Evolutionary conservation across 2,113 vertebrate species (phyloP).

Genomic region (Pseudolaguvia tuberculata): DNA sequence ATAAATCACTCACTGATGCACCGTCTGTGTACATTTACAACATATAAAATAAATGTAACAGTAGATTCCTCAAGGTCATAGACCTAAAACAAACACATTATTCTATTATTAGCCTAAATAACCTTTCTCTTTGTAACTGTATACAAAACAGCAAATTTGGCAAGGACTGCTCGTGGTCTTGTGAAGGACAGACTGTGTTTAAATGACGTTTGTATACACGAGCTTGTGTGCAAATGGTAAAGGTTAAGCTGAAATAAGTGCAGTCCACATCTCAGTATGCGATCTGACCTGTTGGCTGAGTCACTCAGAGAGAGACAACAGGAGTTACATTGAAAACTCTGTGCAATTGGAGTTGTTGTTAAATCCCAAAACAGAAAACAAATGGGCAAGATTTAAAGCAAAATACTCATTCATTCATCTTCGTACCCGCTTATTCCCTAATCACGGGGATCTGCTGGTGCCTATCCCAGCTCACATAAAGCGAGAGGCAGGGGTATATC

Average conservation of each 20-base stretch:
- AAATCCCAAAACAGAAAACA: not conserved
- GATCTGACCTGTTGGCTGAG: not conserved
- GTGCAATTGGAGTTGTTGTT: constrained; percentile 42
- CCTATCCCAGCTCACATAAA: too few relatives aligned
- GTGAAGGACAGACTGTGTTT: constrained; percentile 5
- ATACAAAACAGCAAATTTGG: constrained; percentile 19
- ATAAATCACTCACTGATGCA: not conserved
- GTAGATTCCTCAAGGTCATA: constrained; percentile 12
- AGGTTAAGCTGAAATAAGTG: constrained; percentile 1
- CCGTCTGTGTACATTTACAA: not conserved
- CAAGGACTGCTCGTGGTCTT: not conserved
- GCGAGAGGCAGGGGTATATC: too few relatives aligned
- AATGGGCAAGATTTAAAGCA: not conserved
- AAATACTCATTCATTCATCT: too few relatives aligned
- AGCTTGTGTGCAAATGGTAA: not conserved
- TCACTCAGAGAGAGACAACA: constrained; percentile 2
- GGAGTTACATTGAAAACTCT: constrained; percentile 23
- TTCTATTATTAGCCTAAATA: constrained; percentile 35
- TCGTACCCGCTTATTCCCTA: too few relatives aligned
- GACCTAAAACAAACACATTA: not conserved
- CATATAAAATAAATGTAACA: not conserved
- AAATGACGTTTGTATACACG: not conserved
- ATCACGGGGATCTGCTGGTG: too few relatives aligned
- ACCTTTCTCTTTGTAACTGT: constrained; percentile 13
- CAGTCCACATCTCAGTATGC: not conserved